Percentiles rank a stretch among this genome's conserved stretches.
Evolutionary conservation across 2,888 invertebrate genomes (phyloP).

Genomic region (Rapana venosa): DNA sequence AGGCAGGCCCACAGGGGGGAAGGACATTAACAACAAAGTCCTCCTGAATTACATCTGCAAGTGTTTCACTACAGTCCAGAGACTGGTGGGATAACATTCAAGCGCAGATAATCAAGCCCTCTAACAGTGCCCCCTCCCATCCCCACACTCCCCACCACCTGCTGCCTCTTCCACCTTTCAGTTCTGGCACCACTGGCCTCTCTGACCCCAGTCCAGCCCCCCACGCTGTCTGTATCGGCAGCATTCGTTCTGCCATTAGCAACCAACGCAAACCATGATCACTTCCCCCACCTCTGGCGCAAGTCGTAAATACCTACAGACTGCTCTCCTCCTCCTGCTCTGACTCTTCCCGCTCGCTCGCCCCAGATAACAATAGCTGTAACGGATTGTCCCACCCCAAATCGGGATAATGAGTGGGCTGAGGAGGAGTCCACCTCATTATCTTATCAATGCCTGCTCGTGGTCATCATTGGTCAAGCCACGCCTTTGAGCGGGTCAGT

Average conservation of each 20-base stretch:
- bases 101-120: neutral
- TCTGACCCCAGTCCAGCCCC: neutral
- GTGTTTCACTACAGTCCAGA: no score
- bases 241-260: slow-evolving; percentile 10
- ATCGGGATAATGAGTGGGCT: neutral
- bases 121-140: neutral
- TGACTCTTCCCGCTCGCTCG: neutral
- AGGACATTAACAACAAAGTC: no score
- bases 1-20: no score
- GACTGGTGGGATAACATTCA: no score
- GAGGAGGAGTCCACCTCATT: neutral
- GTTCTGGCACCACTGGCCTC: neutral
- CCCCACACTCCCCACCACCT: neutral
- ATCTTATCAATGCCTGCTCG: slow-evolving; percentile 8
- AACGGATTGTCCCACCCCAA: neutral
- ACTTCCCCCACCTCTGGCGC: neutral
- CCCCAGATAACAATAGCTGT: neutral
- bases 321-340: no score
- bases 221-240: neutral
- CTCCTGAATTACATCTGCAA: no score
- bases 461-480: neutral
- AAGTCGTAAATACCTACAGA: neutral
- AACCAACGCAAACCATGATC: neutral
- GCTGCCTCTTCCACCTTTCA: neutral
- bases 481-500: no score